Conservation (phyloP, 1,140 invertebrate genomes). For the Nylanderia fulva region DNA sequence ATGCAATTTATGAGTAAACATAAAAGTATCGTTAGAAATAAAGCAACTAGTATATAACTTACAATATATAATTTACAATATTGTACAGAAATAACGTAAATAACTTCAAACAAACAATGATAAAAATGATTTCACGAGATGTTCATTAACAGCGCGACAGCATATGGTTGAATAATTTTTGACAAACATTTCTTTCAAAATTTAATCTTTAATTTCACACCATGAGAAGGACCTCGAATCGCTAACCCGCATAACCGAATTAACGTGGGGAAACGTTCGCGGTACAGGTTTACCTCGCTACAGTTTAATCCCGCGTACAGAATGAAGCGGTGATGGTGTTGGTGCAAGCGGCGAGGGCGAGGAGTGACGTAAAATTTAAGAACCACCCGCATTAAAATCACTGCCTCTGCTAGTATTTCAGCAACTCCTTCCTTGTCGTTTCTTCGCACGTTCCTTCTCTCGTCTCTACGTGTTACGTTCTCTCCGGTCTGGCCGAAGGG, state of each 20-base stretch:
- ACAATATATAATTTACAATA: neutral
- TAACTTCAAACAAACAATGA: too few species aligned
- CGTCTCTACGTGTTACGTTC: constrained; percentile 56
- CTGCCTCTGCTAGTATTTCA: constrained; percentile 72
- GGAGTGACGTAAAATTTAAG: constrained; percentile 76
- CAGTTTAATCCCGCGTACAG: constrained; percentile 68
- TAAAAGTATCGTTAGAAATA: neutral
- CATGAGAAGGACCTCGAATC: constrained; percentile 1
- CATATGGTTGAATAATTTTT: neutral
- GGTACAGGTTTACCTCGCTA: constrained; percentile 67
- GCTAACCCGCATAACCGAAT: constrained; percentile 73
- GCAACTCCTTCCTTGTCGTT: constrained; percentile 27
- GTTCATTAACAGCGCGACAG: neutral
- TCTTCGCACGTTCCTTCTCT: constrained; percentile 26
- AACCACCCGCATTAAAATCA: constrained; percentile 81
- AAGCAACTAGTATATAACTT: neutral
- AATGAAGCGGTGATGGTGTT: constrained; percentile 43
- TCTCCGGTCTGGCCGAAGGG: constrained; percentile 71
- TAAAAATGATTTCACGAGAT: neutral
- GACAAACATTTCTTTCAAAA: neutral
- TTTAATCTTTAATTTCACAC: constrained; percentile 26
- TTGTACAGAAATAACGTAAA: too few species aligned
- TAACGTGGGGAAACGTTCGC: constrained; percentile 62
- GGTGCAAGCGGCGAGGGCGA: constrained; percentile 25
- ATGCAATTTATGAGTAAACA: neutral